phyloP scores from a whole-genome alignment of 2,797 vertebrate species.

The Octomys mimax region DNA sequence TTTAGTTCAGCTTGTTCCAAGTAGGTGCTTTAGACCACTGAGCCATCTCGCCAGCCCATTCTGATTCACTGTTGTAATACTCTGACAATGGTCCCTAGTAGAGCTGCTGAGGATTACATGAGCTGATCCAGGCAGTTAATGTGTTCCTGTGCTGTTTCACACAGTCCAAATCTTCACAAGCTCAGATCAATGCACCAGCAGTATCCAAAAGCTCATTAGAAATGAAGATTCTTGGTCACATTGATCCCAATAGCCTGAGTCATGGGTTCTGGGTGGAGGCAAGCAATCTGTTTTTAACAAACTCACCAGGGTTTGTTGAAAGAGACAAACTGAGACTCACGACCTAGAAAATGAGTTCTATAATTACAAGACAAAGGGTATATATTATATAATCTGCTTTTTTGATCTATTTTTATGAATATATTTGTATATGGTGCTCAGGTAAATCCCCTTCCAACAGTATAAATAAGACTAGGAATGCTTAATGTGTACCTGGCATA shows the following conservation, averaged over 20 bases:
- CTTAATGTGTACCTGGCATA: background rate
- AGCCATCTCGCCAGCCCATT: too few species aligned
- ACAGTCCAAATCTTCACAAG: background rate
- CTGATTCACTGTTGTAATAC: background rate
- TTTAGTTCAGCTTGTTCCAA: too few species aligned
- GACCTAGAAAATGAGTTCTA: conserved; percentile 34
- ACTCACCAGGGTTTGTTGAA: background rate
- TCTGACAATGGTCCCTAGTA: background rate
- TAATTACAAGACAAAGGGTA: background rate
- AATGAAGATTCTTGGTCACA: background rate
- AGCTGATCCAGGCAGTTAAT: background rate
- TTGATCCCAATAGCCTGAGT: background rate
- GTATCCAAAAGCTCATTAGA: background rate
- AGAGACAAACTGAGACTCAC: background rate
- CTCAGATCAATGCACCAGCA: background rate
- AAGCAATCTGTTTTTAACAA: background rate
- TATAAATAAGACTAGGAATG: background rate
- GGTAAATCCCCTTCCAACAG: background rate
- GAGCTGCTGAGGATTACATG: background rate
- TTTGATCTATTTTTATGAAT: background rate
- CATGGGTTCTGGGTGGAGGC: background rate
- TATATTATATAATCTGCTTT: too few species aligned
- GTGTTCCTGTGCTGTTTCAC: background rate
- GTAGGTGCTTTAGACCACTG: too few species aligned
- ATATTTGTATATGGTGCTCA: background rate